Evolutionary conservation across 2,113 vertebrate species (phyloP).

Genomic region (Drymodes brunneopygia): DNA sequence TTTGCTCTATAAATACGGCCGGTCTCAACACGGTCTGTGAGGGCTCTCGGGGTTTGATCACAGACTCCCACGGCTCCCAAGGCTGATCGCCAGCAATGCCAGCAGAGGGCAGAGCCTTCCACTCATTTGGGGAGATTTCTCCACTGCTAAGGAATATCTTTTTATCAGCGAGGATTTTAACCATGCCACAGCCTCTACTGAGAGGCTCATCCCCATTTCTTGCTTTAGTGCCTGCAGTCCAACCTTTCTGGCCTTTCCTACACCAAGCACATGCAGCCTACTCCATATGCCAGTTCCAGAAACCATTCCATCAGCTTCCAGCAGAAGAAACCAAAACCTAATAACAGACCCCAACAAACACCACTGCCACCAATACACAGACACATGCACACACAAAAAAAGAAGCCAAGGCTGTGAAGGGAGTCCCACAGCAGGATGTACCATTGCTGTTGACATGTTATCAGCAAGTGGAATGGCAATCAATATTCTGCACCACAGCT

Average conservation of each 20-base stretch:
- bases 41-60: not conserved
- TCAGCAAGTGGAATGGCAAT: not conserved
- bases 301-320: not conserved
- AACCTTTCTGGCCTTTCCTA: not conserved
- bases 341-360: not conserved
- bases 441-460: not conserved
- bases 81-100: not conserved
- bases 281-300: rapidly evolving
- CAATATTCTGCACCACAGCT: not conserved
- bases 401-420: not conserved
- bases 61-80: not conserved
- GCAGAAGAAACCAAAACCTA: not conserved
- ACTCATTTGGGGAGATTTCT: not conserved
- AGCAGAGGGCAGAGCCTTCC: constrained; percentile 60
- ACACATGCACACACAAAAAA: not conserved
- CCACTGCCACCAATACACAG: too few relatives aligned
- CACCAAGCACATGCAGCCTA: not conserved
- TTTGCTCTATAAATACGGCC: not conserved
- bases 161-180: not conserved
- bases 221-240: not conserved
- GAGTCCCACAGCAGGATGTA: not conserved
- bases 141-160: not conserved
- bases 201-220: not conserved
- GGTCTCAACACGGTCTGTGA: not conserved
- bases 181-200: not conserved